Percentiles rank a stretch among this genome's conserved stretches.
phyloP scores from a whole-genome alignment of 1,140 invertebrate species.

The Drosophila paulistorum region DNA sequence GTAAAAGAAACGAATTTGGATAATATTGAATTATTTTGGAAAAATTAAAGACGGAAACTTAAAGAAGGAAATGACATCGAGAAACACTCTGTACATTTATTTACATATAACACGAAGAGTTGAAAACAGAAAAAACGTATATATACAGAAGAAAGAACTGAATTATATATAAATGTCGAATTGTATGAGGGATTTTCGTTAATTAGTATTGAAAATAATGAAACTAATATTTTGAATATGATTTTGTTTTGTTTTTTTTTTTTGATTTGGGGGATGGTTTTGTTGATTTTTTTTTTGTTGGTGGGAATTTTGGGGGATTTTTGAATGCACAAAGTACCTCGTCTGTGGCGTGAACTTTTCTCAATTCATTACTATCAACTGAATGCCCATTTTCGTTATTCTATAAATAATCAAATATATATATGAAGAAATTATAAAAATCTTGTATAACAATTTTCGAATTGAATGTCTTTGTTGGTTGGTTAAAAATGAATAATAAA shows the following conservation, averaged over 20 bases:
- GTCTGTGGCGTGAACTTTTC: conserved; percentile 83
- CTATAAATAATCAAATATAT: conserved; percentile 74
- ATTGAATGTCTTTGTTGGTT: conserved; percentile 41
- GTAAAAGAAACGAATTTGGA: neutral
- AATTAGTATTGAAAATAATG: conserved; percentile 61
- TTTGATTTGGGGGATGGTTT: neutral
- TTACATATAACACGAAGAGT: conserved; percentile 76
- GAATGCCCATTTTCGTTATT: conserved; percentile 83
- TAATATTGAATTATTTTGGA: neutral
- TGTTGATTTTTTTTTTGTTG: neutral
- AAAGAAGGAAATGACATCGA: conserved; percentile 35
- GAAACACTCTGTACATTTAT: conserved; percentile 77
- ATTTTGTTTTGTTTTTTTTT: conserved; percentile 49
- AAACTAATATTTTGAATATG: conserved; percentile 63
- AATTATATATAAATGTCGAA: conserved; percentile 62
- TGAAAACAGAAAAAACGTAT: conserved; percentile 47
- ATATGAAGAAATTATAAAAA: conserved; percentile 73
- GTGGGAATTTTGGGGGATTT: conserved; percentile 37
- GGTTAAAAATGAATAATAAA: conserved; percentile 30
- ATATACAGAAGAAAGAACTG: conserved; percentile 56
- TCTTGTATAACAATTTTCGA: conserved; percentile 61
- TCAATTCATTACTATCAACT: conserved; percentile 83
- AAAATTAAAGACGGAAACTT: conserved; percentile 20
- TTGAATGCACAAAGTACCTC: conserved; percentile 83
- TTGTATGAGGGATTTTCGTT: conserved; percentile 47